Evolutionary conservation across 2,888 invertebrate genomes (phyloP).

Genomic region (Polymixis lichenea): DNA sequence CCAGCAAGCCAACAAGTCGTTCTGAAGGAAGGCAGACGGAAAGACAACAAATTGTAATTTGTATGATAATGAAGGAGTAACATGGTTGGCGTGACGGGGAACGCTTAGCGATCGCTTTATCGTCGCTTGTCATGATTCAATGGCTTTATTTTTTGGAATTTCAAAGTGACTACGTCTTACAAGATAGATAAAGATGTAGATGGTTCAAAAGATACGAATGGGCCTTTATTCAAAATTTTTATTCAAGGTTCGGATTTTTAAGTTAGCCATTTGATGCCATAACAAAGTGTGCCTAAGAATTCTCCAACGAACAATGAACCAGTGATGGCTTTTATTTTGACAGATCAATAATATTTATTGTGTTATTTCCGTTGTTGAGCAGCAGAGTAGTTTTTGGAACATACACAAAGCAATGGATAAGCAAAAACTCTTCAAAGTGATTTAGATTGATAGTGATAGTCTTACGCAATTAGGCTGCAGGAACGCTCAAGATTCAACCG

Average conservation of each 20-base stretch:
- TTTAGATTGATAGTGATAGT: too few relatives aligned
- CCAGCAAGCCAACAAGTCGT: constrained; percentile 54
- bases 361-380: too few relatives aligned
- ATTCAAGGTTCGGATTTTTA: neutral
- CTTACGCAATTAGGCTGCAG: too few relatives aligned
- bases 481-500: too few relatives aligned
- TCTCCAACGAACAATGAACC: neutral
- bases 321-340: too few relatives aligned
- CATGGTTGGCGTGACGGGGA: constrained; percentile 74
- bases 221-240: neutral
- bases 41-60: constrained; percentile 86
- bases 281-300: neutral
- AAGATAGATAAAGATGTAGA: neutral
- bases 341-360: too few relatives aligned
- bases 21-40: constrained; percentile 71
- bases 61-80: constrained; percentile 85
- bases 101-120: constrained; percentile 59
- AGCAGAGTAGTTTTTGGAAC: too few relatives aligned
- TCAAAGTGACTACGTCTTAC: constrained; percentile 27
- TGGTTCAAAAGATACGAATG: neutral
- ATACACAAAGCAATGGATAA: too few relatives aligned
- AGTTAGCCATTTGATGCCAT: neutral
- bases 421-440: too few relatives aligned
- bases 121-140: constrained; percentile 65
- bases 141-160: constrained; percentile 66